Base-by-base conservation (phyloP, 2,797 vertebrate genomes). In the Mustela erminea region DNA sequence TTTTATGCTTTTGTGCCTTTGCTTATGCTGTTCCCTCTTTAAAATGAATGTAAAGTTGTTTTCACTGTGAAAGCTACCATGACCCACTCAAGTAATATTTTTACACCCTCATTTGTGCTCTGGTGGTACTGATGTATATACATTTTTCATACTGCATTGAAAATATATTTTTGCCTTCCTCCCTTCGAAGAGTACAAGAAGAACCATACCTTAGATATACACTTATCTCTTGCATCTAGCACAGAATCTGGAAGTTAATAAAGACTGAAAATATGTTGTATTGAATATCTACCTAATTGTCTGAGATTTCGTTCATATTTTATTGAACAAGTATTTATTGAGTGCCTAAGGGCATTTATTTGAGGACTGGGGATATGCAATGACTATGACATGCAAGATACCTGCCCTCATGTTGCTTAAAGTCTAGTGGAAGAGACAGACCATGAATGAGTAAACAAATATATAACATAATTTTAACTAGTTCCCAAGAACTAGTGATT, bases 271-370 rank as follows among this genome's bases (percentile, higher is more conserved):
- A 77, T 90, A 96, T 74, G 12, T 93, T 86, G 23, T 95, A 3
- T 41, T 89, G 49, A 93, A 66, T 91, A 91, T 20, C 32, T 81
- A 58, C 46, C 29, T 87, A 43, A 66, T 2, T 91, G 21, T 74
- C 56, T 68, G 72, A 83, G 27, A 95, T 87, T 95, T 92, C 18
- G 56, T 95, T 95, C 23, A 25, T 21, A 54, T 64, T 38, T 54
- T 92, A 86, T 85, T 66, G 21, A 93, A 66, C n/a, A 97, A 25
- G 25, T 96, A 93, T n/a, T 93, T 95, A 46, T 20, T 80, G n/a
- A 80, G 56, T 97, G 54, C 17, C 52, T 72, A 35, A 90, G 46
- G 52, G 46, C 23, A 41, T 58, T 75, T 92, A n/a, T 90, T 90
- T 95, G 43, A 90, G 49, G 17, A 32, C 60, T 88, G 14, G 6